A percentile compares a stretch with the other conserved stretches of the same genome.
phyloP scores from a whole-genome alignment of 2,888 invertebrate species.

The Drosophila lacicola region DNA sequence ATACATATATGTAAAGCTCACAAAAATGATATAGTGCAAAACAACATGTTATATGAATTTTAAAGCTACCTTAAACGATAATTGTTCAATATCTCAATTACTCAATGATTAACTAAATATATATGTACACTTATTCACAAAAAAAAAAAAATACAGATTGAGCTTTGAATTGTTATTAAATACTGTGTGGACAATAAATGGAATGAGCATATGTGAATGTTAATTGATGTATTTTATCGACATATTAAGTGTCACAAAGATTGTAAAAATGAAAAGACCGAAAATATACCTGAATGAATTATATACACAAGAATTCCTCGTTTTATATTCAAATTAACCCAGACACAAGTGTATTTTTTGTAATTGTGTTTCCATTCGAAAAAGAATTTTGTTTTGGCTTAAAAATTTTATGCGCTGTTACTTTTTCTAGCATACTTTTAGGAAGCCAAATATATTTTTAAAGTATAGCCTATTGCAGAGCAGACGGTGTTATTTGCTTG shows the following conservation, averaged over 20 bases:
- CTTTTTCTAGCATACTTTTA: conserved; percentile 20
- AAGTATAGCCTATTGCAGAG: conserved; percentile 3
- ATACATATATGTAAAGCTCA: conserved; percentile 47
- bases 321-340: not conserved
- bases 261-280: conserved; percentile 68
- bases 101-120: conserved; percentile 18
- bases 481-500: not conserved
- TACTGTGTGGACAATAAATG: conserved; percentile 69
- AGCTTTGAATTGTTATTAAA: conserved; percentile 63
- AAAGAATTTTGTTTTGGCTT: no score
- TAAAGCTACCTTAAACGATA: conserved; percentile 40
- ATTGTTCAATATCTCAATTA: conserved; percentile 51
- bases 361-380: not conserved
- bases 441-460: not conserved
- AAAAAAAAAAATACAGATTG: conserved; percentile 16
- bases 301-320: conserved; percentile 1
- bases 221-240: conserved; percentile 53
- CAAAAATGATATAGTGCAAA: conserved; percentile 34
- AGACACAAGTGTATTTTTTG: no score
- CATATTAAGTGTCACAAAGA: conserved; percentile 54
- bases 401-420: not conserved
- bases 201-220: conserved; percentile 58
- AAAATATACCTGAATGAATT: conserved; percentile 53
- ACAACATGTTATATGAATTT: conserved; percentile 14
- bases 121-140: conserved; percentile 30